Conservation (phyloP, 2,113 vertebrate genomes). For the Syngnathoides biaculeatus region DNA sequence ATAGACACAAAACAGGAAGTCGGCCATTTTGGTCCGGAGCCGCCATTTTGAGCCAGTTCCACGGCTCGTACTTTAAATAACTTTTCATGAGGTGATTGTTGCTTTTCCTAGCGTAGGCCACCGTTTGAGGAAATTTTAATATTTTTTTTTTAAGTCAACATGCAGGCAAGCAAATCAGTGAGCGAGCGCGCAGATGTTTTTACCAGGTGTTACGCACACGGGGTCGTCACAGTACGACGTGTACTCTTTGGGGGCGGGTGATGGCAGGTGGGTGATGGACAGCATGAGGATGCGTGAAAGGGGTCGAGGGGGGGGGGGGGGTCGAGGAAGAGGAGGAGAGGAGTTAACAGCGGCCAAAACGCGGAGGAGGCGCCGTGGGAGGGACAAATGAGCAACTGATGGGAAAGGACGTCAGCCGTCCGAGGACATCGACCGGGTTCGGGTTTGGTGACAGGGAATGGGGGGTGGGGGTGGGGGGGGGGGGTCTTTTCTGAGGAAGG, state of each 20-base stretch:
- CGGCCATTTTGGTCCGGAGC: no score
- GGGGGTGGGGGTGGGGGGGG: no score
- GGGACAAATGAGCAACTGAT: conserved; percentile 26
- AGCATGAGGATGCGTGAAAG: conserved; percentile 52
- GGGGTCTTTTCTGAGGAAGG: no score
- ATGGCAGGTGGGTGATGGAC: conserved; percentile 60
- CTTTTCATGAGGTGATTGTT: no score
- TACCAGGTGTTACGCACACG: conserved; percentile 68
- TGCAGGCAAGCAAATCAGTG: conserved; percentile 27
- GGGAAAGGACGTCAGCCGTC: conserved; percentile 24
- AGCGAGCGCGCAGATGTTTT: conserved; percentile 38
- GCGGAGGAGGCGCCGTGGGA: conserved; percentile 16
- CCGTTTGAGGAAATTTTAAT: background rate
- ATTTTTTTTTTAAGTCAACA: background rate
- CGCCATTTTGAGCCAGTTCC: no score
- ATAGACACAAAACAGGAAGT: no score
- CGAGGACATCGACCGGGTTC: background rate
- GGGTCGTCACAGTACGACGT: conserved; percentile 72
- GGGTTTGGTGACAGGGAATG: background rate
- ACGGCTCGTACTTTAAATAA: no score
- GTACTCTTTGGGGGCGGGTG: conserved; percentile 65
- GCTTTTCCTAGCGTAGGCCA: no score
- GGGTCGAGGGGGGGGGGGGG: conserved; percentile 20
- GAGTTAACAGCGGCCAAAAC: conserved; percentile 37
- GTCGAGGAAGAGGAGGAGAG: conserved; percentile 40